Conservation (phyloP, 2,888 invertebrate genomes). For the Ormyrus labotus region DNA sequence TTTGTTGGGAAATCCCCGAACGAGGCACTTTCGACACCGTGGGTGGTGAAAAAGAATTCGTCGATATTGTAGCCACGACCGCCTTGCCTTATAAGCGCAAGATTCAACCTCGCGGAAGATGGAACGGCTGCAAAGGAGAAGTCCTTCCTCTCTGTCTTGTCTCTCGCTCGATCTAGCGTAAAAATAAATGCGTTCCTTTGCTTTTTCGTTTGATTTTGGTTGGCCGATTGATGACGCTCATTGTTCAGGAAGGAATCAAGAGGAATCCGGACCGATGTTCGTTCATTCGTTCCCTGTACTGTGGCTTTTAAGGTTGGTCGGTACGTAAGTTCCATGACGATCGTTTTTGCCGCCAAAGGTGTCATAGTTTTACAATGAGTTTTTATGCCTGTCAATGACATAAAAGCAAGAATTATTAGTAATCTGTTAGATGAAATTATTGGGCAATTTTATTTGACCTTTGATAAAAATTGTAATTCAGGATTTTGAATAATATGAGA, state of each 20-base stretch:
- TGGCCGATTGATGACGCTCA: slow-evolving; percentile 54
- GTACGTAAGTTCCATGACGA: background rate
- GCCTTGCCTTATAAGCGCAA: slow-evolving; percentile 36
- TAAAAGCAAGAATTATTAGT: too few relatives aligned
- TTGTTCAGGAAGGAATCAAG: slow-evolving; percentile 43
- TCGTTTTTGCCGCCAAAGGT: slow-evolving; percentile 24
- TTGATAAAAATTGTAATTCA: too few relatives aligned
- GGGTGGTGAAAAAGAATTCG: too few relatives aligned
- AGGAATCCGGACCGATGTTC: slow-evolving; percentile 48
- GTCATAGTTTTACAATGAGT: slow-evolving; percentile 28
- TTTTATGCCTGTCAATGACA: too few relatives aligned
- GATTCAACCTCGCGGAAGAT: slow-evolving; percentile 43
- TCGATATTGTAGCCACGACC: background rate
- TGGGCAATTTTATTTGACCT: too few relatives aligned
- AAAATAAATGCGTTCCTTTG: slow-evolving; percentile 37
- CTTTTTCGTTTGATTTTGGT: slow-evolving; percentile 40
- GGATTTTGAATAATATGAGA: too few relatives aligned
- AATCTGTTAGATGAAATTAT: too few relatives aligned
- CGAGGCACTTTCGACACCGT: slow-evolving; percentile 39
- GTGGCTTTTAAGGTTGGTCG: too few relatives aligned
- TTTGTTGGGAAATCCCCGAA: slow-evolving; percentile 39
- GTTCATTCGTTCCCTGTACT: background rate
- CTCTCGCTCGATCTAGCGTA: background rate
- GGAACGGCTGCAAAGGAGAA: slow-evolving; percentile 42
- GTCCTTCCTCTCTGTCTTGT: background rate